Evolutionary conservation across 1,140 invertebrate species (phyloP).

Genomic region (Zaprionus inermis): DNA sequence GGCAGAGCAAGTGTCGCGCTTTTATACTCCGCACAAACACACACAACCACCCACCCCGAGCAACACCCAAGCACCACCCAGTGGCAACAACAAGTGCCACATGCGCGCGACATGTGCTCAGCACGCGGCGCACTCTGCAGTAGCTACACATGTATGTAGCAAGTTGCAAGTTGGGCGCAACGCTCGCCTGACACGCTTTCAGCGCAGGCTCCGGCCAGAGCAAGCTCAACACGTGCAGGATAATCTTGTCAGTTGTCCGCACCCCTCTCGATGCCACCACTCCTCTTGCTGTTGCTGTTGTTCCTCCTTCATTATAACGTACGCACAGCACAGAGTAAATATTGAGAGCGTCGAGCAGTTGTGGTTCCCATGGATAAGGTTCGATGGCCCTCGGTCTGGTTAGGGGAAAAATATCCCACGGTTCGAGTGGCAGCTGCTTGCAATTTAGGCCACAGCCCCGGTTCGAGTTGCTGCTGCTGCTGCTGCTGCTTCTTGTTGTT

Average conservation of each 20-base stretch:
- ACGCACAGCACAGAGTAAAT: constrained; percentile 76
- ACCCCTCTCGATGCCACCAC: constrained; percentile 46
- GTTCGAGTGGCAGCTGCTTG: constrained; percentile 83
- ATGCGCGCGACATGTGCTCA: constrained; percentile 68
- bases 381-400: constrained; percentile 57
- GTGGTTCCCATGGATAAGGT: constrained; percentile 84
- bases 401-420: constrained; percentile 82
- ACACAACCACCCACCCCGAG: constrained; percentile 40
- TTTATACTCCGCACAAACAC: constrained; percentile 65
- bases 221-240: constrained; percentile 80
- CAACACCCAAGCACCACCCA: constrained; percentile 46
- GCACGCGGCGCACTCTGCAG: constrained; percentile 50
- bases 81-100: constrained; percentile 71
- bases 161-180: constrained; percentile 39
- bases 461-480: constrained; percentile 49
- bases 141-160: constrained; percentile 9
- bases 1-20: constrained; percentile 54
- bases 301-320: constrained; percentile 69
- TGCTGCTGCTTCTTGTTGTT: neutral
- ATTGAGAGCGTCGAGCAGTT: constrained; percentile 83
- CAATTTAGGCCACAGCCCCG: constrained; percentile 80
- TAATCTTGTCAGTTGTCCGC: constrained; percentile 59
- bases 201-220: constrained; percentile 56
- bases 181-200: constrained; percentile 74
- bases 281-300: constrained; percentile 24